Base-by-base conservation (phyloP, 2,797 vertebrate species). In the Sciaenops ocellatus region DNA sequence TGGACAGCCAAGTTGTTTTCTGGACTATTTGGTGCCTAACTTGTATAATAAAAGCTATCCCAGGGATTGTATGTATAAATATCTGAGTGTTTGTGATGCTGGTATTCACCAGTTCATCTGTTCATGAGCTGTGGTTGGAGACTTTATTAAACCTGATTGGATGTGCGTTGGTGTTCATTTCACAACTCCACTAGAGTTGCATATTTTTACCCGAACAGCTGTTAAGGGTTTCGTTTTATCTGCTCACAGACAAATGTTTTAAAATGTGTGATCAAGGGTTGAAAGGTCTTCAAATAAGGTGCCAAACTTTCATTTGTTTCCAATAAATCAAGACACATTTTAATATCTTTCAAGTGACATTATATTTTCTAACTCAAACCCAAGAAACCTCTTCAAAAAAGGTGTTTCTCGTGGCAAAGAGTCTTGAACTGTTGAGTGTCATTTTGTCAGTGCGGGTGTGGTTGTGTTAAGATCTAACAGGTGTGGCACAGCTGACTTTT, bases 401-500 rank as follows among this genome's bases (percentile, higher is more conserved):
- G 22, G 13, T 6, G 15, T 0, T 34, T 64, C 10, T 15, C 6
- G 8, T 10, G 6, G 20, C 16, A 17, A 3, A 66, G 20, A 51
- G 15, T 4, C 1, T 28, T 38, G 11, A 42, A 4, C 5, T 13
- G 5, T 22, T 47, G 10, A 56, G 16, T 22, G n/a, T 59, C 3
- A 11, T 59, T 42, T 52, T 20, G 22, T n/a, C 22, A 3, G n/a
- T 2, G 20, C 20, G 30, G 34, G 22, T 20, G 42, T 38, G 59
- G 41, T 16, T 41, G 51, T 50, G 74, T 30, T 47, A 34, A 60
- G 50, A 63, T 62, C 62, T 17, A 80, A 89, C 92, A 92, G 90
- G 82, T 93, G 90, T 59, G 17, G 75, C 41, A 79, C 85, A 89
- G 85, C 89, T 89, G 85, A 77, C 41, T 54, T 78, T 79, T 71